Conservation (phyloP, 2,888 invertebrate species). For the Ophion ventricosus region DNA sequence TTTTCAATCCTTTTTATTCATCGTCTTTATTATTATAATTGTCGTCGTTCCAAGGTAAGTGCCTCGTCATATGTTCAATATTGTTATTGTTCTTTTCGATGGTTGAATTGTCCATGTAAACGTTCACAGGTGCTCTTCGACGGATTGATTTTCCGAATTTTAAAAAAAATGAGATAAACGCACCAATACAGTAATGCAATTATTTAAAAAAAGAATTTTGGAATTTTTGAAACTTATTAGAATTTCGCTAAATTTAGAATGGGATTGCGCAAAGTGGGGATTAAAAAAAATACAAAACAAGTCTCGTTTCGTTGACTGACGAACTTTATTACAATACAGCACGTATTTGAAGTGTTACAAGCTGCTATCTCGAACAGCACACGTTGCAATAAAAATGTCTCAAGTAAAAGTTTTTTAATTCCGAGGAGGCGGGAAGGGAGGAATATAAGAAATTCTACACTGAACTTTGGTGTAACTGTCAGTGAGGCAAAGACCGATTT, state of each 20-base stretch:
- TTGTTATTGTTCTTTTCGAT: neutral
- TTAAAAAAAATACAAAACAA: no score
- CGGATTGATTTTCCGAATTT: neutral
- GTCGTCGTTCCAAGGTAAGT: neutral
- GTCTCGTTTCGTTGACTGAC: no score
- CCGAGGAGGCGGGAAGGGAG: no score
- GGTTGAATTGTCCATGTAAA: neutral
- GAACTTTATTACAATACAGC: no score
- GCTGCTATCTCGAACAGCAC: no score
- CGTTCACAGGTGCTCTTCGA: neutral
- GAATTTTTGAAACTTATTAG: neutral
- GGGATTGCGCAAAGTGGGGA: no score
- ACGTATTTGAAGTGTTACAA: no score
- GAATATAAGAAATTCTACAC: no score
- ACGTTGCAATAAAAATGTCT: no score
- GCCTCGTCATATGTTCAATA: neutral
- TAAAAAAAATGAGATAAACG: neutral
- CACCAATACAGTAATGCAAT: neutral
- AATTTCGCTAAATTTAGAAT: neutral
- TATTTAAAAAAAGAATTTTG: neutral
- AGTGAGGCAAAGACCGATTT: no score
- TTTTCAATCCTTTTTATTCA: neutral
- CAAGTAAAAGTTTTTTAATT: no score
- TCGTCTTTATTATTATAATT: conserved; percentile 16
- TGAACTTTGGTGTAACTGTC: no score